Evolutionary conservation across 2,888 invertebrate genomes (phyloP).

Genomic region (Chloroclystis v-ata): DNA sequence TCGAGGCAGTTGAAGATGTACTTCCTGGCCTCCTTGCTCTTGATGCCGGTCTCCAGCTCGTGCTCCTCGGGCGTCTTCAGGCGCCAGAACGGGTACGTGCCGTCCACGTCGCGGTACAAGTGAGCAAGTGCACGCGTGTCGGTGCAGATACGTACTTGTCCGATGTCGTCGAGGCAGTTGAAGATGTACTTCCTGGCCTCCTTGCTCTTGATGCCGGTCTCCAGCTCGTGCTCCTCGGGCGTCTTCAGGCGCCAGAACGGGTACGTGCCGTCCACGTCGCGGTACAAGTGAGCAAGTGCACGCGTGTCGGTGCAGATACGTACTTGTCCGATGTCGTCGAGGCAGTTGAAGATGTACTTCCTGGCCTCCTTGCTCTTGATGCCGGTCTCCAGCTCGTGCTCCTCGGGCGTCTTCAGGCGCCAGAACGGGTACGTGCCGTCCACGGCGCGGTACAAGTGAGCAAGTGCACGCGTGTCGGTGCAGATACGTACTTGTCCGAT

Average conservation of each 20-base stretch:
- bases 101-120: constrained; percentile 81
- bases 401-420: constrained; percentile 96
- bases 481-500: constrained; percentile 88
- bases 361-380: constrained; percentile 99
- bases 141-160: constrained; percentile 74
- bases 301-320: constrained; percentile 5
- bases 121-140: neutral
- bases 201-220: constrained; percentile 98
- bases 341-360: constrained; percentile 99
- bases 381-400: constrained; percentile 97
- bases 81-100: constrained; percentile 91
- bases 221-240: constrained; percentile 98
- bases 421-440: constrained; percentile 93
- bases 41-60: constrained; percentile 97
- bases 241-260: constrained; percentile 94
- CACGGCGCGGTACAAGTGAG: constrained; percentile 62
- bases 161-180: constrained; percentile 99
- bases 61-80: constrained; percentile 98
- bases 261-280: constrained; percentile 88
- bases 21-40: constrained; percentile 99
- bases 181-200: constrained; percentile 99
- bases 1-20: constrained; percentile 99
- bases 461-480: too few species aligned
- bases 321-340: constrained; percentile 96
- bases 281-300: neutral